Conservation (phyloP, 2,113 vertebrate genomes). For the Thermophis baileyi region DNA sequence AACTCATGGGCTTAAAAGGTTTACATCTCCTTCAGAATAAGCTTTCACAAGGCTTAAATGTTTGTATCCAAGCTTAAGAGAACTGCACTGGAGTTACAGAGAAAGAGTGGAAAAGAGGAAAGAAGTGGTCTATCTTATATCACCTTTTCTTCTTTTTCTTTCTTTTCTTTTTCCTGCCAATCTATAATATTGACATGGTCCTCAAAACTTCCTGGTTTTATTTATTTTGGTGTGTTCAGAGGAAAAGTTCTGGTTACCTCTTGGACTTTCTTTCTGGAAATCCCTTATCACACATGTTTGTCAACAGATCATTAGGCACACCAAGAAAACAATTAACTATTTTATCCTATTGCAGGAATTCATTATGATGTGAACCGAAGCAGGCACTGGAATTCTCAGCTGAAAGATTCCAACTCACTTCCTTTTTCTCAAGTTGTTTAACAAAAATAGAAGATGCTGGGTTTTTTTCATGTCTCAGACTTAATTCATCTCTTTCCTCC, state of each 20-base stretch:
- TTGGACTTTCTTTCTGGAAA: conserved; percentile 59
- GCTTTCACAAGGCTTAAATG: background rate
- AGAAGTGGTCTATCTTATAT: background rate
- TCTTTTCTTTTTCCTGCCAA: background rate
- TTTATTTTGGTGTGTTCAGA: conserved; percentile 58
- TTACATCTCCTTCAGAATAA: background rate
- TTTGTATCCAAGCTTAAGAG: background rate
- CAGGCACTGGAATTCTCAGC: conserved; percentile 42
- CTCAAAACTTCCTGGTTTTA: conserved; percentile 54
- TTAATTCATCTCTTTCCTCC: background rate
- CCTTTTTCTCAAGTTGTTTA: conserved; percentile 52
- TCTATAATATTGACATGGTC: background rate
- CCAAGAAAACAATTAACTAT: conserved; percentile 68
- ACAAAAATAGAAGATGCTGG: conserved; percentile 55
- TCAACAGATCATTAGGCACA: conserved; percentile 74
- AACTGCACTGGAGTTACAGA: background rate
- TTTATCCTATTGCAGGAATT: conserved; percentile 58
- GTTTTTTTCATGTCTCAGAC: conserved; percentile 40
- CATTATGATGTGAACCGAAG: conserved; percentile 65
- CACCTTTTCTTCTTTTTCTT: background rate
- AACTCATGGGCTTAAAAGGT: background rate
- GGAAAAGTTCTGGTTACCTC: conserved; percentile 49
- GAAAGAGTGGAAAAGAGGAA: background rate
- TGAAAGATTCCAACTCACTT: conserved; percentile 57
- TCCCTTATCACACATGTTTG: conserved; percentile 68